Base-by-base conservation (phyloP, 1,140 invertebrate species). In the Monochamus saltuarius region DNA sequence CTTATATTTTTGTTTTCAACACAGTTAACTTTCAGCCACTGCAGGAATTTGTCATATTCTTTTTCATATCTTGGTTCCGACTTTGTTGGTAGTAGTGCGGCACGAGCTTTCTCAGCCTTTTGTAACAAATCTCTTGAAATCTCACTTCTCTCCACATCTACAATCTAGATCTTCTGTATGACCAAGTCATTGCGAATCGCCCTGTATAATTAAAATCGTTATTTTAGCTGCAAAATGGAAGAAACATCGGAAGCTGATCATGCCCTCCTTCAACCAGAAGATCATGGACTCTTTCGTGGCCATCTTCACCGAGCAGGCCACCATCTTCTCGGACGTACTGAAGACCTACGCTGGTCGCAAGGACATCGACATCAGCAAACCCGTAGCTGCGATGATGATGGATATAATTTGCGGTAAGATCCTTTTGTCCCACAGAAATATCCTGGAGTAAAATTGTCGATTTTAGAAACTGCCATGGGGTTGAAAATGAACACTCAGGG, bases 221-320 rank as follows among this genome's bases (percentile, higher is more conserved):
- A 22, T 67, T 61, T 36, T 62, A 79, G 85, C 84, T 29, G 72
- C 75, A 2, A 86, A 86, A 78, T 92, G 89, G 90, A 81, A 81
- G 50, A 67, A 73, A 1, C 79, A 89, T 57, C 78, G 90, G 6
- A 87, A 86, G 68, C 70, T 90, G 14, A 75, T 92, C 3, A 86
- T 87, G 2, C 89, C 89, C 4, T 83, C 89, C 11, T 92, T 92
- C 71, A 87, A 90, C 75, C 87, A 87, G 65, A 83, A 83, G 59
- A 88, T 92, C 52, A 77, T 92, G 6, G 84, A 91, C 62, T 83
- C 87, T 54, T 91, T 90, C 69, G 71, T 90, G 1, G 80, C 83
- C 4, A 80, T 89, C 8, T 89, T 92, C 68, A 86, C 87, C 49
- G 78, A 84, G 51, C 86, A 91, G 68, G 78, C 82, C 3, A 62